Evolutionary conservation across 2,888 invertebrate species (phyloP), one percentile per base, ranked within the genome.

Genomic region (Temnothorax rugatulus): DNA sequence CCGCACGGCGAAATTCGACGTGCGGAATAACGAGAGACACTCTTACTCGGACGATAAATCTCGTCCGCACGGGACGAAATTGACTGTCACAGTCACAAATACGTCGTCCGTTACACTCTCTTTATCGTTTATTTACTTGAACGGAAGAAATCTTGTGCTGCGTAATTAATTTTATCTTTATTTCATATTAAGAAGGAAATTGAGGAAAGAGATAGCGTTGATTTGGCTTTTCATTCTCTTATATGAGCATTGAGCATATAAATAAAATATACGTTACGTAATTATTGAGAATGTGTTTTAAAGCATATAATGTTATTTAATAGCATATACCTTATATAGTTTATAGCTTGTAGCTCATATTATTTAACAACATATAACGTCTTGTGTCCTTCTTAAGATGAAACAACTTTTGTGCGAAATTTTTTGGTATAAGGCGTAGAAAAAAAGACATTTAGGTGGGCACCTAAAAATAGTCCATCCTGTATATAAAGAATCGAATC

Each of bases 11-110:
- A 93, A 44, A 93, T 92, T 90, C 92, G 93, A 92, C 92, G 91
- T 92, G 91, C 91, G 92, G 92, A 93, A 93, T 92, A 91, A 92
- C 90, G 91, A 87, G 91, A 87, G 91, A 90, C 86, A 90, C 87
- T 82, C 89, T 90, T 91, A 90, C 90, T 87, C 91, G 86, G 90
- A 91, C 91, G 88, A 92, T 92, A 92, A 93, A 93, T 93, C 92
- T 92, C 84, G 76, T 81, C 76, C 84, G 75, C 61, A 59, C 82
- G 25, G 25, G 61, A 77, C 69, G 83, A 59, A 73, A 29, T 7
- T 34, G 34, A 34, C 66, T 71, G 38, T 81, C 74, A 71, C 85
- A 74, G 82, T 79, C 57, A 57, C 85, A 52, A 83, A 83, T 47
- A 77, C 21, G 41, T 64, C 52, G 52, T 15, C 44, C 44, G 41